Base-by-base conservation (phyloP, 2,888 invertebrate genomes). In the Lasioglossum calceatum region DNA sequence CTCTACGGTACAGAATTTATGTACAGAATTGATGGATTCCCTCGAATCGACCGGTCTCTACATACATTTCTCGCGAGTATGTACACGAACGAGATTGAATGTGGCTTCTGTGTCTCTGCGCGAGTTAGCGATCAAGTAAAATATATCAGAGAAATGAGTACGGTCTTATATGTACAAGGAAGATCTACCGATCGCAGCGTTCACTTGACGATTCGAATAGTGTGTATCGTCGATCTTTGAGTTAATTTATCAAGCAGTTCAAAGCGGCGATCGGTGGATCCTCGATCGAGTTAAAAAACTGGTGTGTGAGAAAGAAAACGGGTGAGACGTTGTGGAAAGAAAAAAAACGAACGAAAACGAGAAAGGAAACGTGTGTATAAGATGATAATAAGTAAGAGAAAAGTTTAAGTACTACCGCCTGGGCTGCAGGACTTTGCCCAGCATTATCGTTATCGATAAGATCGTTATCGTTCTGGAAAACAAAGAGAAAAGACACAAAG, bases 351-450 rank as follows among this genome's bases (percentile, higher is more conserved):
- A 42, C 39, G n/a, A 1, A 23, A 39, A 70, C 70, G 71, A 71
- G 42, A 71, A 77, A 36, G 87, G 10, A 47, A 87, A 88, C 71
- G 71, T 42, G 86, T 86, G 79, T 89, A 70, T 82, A 84, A 90
- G 86, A 91, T 91, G 89, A 88, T 89, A 88, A 89, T 89, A 86
- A 89, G 90, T 91, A 92, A 93, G 93, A 94, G 93, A 95, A 93
- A 94, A 94, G 93, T 93, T 71, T 94, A 92, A 95, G 93, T 95
- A 95, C 95, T 95, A 95, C 95, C 95, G 95, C 95, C 94, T 95
- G 95, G 95, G 95, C 95, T 93, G 95, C 94, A 95, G 95, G 94
- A 94, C 93, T 95, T 95, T 95, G 95, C 95, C 95, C 95, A 92
- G 95, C 95, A 95, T 94, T 95, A 94, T 95, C 95, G 93, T 94